Evolutionary conservation across 2,888 invertebrate genomes (phyloP), one percentile per base, ranked within the genome.

Genomic region (Theodoxus fluviatilis): DNA sequence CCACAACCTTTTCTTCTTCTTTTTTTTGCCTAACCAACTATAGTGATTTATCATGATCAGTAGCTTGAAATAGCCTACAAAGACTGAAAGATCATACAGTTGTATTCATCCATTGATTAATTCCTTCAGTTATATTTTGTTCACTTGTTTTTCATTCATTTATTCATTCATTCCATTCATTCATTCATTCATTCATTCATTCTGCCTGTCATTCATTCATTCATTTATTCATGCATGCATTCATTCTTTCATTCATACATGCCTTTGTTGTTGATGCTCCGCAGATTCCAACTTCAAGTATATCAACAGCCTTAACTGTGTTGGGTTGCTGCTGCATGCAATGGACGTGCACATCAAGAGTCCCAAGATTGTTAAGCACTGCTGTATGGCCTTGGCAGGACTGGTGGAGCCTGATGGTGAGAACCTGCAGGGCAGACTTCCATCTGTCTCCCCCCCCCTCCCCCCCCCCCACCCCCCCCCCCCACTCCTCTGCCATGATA

Each of bases 371-470:
- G 81, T 85, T 12, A 83, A 84, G 76, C 84, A 85, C 75, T 79
- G 80, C 59, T 85, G 84, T 73, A 80, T 84, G 73, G 83, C 84
- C 9, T 73, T 85, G 67, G 79, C 85, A 35, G 81, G 80, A 65
- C 78, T 84, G 1, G 83, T 84, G 18, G 84, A 84, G 73, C 79
- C 82, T 22, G 82, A 85, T 75, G 85, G 84, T 84, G 74, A 71
- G 77, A n/a, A n/a, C n/a, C n/a, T n/a, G n/a, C n/a, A n/a, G n/a
- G n/a, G n/a, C n/a, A n/a, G n/a, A n/a, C n/a, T n/a, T n/a, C n/a
- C n/a, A n/a, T n/a, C n/a, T n/a, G n/a, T n/a, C n/a, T n/a, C n/a
- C n/a, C n/a, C n/a, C n/a, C n/a, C n/a, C n/a, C n/a, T n/a, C n/a
- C n/a, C n/a, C n/a, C n/a, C n/a, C n/a, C n/a, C n/a, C n/a, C n/a